Base-by-base conservation (phyloP, 2,888 invertebrate genomes). In the Drosophila fulvimacula region DNA sequence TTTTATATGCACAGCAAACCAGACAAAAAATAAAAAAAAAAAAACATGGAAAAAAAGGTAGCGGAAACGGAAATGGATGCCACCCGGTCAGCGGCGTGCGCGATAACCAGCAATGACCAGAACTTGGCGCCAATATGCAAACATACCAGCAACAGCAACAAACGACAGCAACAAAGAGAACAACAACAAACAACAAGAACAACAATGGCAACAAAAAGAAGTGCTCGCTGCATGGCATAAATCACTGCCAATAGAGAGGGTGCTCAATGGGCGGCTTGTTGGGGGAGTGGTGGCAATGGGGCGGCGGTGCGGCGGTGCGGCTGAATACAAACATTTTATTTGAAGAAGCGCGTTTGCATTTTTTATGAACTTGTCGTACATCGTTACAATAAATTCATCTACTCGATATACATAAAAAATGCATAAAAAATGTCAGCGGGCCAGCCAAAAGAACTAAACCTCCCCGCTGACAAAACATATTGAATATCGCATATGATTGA, bases 321-420 rank as follows among this genome's bases (percentile, higher is more conserved):
- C 49, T 61, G 58, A 67, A 77, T 58, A 76, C 76, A 79, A 82
- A 82, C 75, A 77, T 76, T 75, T 73, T 71, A 68, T 79, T 79
- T 84, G 72, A 87, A 83, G 81, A 82, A 74, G 76, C 73, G 74
- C 75, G 75, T 79, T 87, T 88, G 82, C 69, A 82, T 88, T 87
- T 84, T 84, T 84, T 85, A 84, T 84, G 88, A 86, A 86, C 86
- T 89, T 88, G 89, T 88, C 83, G 81, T 73, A 71, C 76, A 82
- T 51, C 75, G 63, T 52, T 49, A 74, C 56, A 77, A 78, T 81
- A 70, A 66, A 70, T 73, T 70, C 76, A 79, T 82, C 60, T 75
- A 70, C 73, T 76, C 76, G 67, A 82, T 85, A 82, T 80, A 75
- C 83, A 86, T 83, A 83, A 83, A 83, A 83, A 81, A 79, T 77